Conservation (phyloP, 2,113 vertebrate genomes). For the Tauraco erythrolophus region DNA sequence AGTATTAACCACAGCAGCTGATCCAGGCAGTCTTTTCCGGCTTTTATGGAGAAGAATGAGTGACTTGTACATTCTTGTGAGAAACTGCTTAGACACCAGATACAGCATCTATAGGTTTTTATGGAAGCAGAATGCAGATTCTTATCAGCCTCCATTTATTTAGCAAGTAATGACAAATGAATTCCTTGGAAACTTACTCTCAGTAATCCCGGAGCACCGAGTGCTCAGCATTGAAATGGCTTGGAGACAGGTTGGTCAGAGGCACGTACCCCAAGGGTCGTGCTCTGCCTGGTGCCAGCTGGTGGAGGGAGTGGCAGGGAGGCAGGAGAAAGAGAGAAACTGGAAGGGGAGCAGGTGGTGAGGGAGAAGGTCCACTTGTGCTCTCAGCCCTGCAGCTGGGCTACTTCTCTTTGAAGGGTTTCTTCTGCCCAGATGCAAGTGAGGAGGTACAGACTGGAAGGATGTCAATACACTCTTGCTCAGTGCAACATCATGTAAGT, state of each 20-base stretch:
- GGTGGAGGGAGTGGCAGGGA: neutral
- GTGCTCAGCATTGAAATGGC: neutral
- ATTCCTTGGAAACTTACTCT: constrained; percentile 51
- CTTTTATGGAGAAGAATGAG: constrained; percentile 67
- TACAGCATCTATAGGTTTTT: constrained; percentile 38
- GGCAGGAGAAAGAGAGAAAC: neutral
- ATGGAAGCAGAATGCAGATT: constrained; percentile 59
- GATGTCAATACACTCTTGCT: neutral
- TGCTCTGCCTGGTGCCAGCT: neutral
- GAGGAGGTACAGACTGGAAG: neutral
- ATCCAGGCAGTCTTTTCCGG: constrained; percentile 62
- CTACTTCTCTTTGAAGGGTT: neutral
- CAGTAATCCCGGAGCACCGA: neutral
- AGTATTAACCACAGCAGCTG: constrained; percentile 3
- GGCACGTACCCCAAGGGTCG: constrained; percentile 38
- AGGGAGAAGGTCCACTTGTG: neutral
- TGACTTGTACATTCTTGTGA: constrained; percentile 54
- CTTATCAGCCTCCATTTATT: constrained; percentile 57
- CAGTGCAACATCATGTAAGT: rapidly evolving
- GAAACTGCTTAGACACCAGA: constrained; percentile 59
- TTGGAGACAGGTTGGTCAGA: neutral
- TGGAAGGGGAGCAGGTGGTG: neutral
- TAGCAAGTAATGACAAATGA: constrained; percentile 48
- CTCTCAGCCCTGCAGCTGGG: neutral
- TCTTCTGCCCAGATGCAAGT: neutral